A percentile compares a stretch with the other conserved stretches of the same genome.
phyloP scores from a whole-genome alignment of 2,888 invertebrate species.

The Lissocephala sabroskyi region DNA sequence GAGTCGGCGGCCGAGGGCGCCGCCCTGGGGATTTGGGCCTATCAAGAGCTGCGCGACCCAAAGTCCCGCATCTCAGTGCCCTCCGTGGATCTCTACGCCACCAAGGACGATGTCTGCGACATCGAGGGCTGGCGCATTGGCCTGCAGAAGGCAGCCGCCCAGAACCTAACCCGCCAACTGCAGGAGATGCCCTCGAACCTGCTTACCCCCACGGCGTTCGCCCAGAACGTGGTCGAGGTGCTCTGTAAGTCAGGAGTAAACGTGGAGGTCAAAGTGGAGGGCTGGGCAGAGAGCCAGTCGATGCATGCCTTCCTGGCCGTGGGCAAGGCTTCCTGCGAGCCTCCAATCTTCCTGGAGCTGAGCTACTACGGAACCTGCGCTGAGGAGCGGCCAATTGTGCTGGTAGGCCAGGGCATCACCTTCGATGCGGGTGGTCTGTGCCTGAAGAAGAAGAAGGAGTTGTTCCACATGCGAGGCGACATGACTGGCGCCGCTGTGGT shows the following conservation, averaged over 20 bases:
- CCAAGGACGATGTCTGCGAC: constrained; percentile 78
- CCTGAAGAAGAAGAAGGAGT: constrained; percentile 75
- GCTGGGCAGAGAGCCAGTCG: constrained; percentile 84
- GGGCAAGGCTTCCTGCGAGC: constrained; percentile 83
- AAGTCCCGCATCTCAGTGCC: constrained; percentile 55
- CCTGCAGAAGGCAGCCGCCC: constrained; percentile 81
- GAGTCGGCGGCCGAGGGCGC: constrained; percentile 88
- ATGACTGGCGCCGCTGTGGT: constrained; percentile 90
- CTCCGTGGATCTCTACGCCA: constrained; percentile 73
- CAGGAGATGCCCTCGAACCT: constrained; percentile 87
- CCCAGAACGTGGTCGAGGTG: constrained; percentile 76
- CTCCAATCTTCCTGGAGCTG: constrained; percentile 85
- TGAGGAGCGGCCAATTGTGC: constrained; percentile 78
- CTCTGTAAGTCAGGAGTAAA: constrained; percentile 69
- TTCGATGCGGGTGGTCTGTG: constrained; percentile 84
- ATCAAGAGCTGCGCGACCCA: constrained; percentile 74
- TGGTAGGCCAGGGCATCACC: constrained; percentile 81
- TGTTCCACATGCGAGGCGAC: constrained; percentile 83
- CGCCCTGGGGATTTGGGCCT: constrained; percentile 79
- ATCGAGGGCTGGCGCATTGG: constrained; percentile 83
- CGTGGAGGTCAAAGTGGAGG: constrained; percentile 70
- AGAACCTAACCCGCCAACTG: constrained; percentile 83
- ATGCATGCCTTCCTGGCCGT: constrained; percentile 87
- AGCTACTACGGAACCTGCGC: constrained; percentile 79
- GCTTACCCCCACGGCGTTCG: constrained; percentile 85